Evolutionary conservation across 2,113 vertebrate genomes (phyloP), one percentile per base, ranked within the genome.

Genomic region (Pachycephala philippinensis): DNA sequence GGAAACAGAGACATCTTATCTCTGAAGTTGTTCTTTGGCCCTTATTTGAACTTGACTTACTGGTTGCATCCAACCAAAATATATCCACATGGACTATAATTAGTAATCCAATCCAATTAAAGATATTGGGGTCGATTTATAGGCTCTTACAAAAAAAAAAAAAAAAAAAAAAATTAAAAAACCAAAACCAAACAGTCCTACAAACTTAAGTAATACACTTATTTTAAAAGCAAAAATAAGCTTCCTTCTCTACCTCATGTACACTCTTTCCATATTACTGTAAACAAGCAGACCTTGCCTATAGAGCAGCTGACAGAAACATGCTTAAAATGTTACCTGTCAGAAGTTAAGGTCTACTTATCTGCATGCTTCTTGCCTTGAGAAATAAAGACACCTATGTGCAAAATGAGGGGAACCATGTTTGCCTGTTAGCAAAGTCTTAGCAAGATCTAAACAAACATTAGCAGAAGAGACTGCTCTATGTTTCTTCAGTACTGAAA

Each of bases 101-200:
- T 92, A 96, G 92, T 84, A 95, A 59, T 15, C 63, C 79, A 96
- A 97, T 94, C 87, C 89, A 97, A 93, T 96, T 93, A 97, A 86
- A 93, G 82, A 94, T 84, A 97, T 37, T 93, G 44, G 77, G 77
- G 76, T 95, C 75, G 86, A 96, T 16, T 33, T 70, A 81, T 35
- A 70, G 33, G 26, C 39, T 85, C 39, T 52, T 31, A 10, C 11
- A 9, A 81, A 63, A 66, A 28, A 33, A 13, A 27, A 89, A 76
- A 49, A 39, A 35, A 76, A 49, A 39, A 35, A 20, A 20, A 20
- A 44, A 53, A 8, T 3, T 10, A 40, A 63, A 69, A 66, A 13
- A 6, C 3, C 24, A 28, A 39, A 63, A 50, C 5, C 4, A 44
- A 72, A 68, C 6, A 82, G 26, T 42, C 37, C 42, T 80, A 89